Conservation (phyloP, 2,888 invertebrate species). For the Octonoba sinensis region DNA sequence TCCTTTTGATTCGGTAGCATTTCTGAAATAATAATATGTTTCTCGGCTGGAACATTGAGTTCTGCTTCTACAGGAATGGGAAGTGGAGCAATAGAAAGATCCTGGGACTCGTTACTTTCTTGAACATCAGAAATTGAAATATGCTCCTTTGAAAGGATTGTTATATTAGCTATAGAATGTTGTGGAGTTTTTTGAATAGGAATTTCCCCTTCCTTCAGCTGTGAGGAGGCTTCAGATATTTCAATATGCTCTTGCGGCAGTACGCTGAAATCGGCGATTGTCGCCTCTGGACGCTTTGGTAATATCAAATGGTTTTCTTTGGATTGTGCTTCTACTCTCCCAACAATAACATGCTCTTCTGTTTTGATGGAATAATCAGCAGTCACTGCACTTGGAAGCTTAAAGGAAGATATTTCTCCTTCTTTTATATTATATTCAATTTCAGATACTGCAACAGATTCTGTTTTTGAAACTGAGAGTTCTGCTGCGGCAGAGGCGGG, state of each 20-base stretch:
- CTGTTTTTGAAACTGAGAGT: slow-evolving; percentile 56
- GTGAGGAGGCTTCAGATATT: slow-evolving; percentile 54
- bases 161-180: slow-evolving; percentile 69
- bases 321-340: slow-evolving; percentile 56
- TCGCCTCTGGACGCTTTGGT: slow-evolving; percentile 40
- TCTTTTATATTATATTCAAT: slow-evolving; percentile 61
- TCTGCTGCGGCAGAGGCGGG: slow-evolving; percentile 35
- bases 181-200: slow-evolving; percentile 63
- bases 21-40: slow-evolving; percentile 56
- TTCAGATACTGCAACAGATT: slow-evolving; percentile 59
- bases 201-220: slow-evolving; percentile 69
- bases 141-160: slow-evolving; percentile 68
- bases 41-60: slow-evolving; percentile 54
- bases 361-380: slow-evolving; percentile 60
- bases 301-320: slow-evolving; percentile 64
- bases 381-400: slow-evolving; percentile 51
- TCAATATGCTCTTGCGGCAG: slow-evolving; percentile 64
- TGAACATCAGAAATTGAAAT: slow-evolving; percentile 82
- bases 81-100: slow-evolving; percentile 36
- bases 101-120: slow-evolving; percentile 84
- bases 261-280: slow-evolving; percentile 62
- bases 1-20: slow-evolving; percentile 62
- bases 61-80: slow-evolving; percentile 49
- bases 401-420: slow-evolving; percentile 51
- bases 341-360: slow-evolving; percentile 63